Percentiles rank a stretch among this genome's conserved stretches.
Conservation (phyloP, 2,113 vertebrate genomes). For the Prochilodus magdalenae region DNA sequence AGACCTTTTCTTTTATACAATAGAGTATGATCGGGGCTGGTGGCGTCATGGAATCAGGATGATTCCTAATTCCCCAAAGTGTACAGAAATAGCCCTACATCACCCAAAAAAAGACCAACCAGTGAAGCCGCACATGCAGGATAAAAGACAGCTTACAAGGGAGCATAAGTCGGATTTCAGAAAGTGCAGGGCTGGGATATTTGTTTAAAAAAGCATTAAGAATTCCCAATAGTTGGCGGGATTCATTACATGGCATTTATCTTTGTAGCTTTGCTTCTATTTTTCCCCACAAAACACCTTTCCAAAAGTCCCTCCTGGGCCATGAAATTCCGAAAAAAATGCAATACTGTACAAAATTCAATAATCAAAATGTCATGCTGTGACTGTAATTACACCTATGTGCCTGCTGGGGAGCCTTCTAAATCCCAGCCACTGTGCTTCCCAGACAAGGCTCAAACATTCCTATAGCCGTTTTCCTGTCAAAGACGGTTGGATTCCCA, state of each 20-base stretch:
- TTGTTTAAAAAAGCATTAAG: background rate
- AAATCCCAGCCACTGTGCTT: slow-evolving; percentile 20
- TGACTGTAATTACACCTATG: slow-evolving; percentile 26
- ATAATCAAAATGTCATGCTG: slow-evolving; percentile 18
- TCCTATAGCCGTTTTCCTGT: background rate
- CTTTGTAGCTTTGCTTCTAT: background rate
- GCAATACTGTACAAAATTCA: background rate
- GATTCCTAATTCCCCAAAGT: background rate
- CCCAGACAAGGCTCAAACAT: slow-evolving; percentile 6
- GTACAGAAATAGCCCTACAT: background rate
- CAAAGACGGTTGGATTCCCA: background rate
- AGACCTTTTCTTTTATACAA: too few relatives aligned
- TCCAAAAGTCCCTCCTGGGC: background rate
- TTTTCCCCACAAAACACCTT: background rate
- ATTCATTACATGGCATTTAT: background rate
- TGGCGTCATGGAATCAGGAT: too few relatives aligned
- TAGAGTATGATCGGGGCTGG: too few relatives aligned
- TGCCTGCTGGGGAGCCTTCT: slow-evolving; percentile 3
- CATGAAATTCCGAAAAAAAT: background rate
- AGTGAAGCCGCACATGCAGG: background rate
- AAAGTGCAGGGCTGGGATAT: background rate
- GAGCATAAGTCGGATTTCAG: background rate
- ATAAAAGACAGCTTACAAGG: background rate
- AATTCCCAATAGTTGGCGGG: background rate
- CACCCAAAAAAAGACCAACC: too few relatives aligned